Evolutionary conservation across 2,888 invertebrate species (phyloP).

Genomic region (Nemapogon koenigi): DNA sequence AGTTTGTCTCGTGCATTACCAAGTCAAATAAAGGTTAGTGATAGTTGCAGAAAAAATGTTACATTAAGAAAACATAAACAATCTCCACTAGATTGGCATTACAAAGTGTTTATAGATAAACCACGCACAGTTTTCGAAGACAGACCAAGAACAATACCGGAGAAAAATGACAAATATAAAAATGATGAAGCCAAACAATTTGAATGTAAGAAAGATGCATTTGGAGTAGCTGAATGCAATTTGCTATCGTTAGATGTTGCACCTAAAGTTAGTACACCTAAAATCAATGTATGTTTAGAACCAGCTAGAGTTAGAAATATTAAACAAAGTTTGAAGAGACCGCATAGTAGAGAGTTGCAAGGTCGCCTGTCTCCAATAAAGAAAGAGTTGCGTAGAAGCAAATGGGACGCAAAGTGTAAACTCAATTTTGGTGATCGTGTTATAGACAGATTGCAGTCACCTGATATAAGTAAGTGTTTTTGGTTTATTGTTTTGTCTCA

Average conservation of each 20-base stretch:
- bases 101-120: conserved; percentile 28
- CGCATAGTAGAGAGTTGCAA: conserved; percentile 43
- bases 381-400: neutral
- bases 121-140: conserved; percentile 16
- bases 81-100: conserved; percentile 26
- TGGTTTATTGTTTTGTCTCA: neutral
- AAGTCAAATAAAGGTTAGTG: neutral
- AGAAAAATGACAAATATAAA: conserved; percentile 13
- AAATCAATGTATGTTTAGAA: conserved; percentile 19
- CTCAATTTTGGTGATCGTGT: conserved; percentile 17
- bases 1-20: too few species aligned
- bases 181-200: neutral
- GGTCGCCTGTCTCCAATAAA: conserved; percentile 32
- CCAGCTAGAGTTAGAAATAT: conserved; percentile 34
- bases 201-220: neutral
- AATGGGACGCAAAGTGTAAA: neutral
- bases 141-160: conserved; percentile 10
- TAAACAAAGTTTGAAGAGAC: conserved; percentile 43
- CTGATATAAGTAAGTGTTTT: conserved; percentile 33
- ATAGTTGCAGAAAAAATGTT: conserved; percentile 23
- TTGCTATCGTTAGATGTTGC: neutral
- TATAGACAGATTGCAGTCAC: conserved; percentile 23
- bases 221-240: conserved; percentile 2
- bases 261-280: conserved; percentile 5
- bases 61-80: conserved; percentile 26